Conservation (phyloP, 2,888 invertebrate genomes). For the Calameuta idolon region DNA sequence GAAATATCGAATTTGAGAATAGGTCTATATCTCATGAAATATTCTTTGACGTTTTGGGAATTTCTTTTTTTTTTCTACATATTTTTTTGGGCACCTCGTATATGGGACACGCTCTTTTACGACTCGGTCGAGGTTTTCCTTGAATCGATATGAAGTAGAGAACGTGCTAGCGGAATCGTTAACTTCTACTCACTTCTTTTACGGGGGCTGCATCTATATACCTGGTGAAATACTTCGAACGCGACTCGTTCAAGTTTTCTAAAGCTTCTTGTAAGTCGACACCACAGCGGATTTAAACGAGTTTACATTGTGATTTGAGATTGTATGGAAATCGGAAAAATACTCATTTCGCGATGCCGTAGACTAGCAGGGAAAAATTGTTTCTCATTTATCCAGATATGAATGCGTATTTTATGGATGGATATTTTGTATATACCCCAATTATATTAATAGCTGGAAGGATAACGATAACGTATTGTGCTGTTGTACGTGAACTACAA, state of each 20-base stretch:
- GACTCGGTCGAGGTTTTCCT: slow-evolving; percentile 35
- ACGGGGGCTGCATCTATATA: not conserved
- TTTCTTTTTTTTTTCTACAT: not conserved
- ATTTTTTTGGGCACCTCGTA: not conserved
- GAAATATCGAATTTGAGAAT: not conserved
- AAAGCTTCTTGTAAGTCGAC: not conserved
- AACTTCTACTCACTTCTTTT: not conserved
- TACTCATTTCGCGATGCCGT: not conserved
- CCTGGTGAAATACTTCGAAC: not conserved
- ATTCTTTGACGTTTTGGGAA: slow-evolving; percentile 1
- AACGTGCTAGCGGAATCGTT: slow-evolving; percentile 14
- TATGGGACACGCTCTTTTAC: slow-evolving; percentile 20
- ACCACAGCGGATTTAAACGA: not conserved
- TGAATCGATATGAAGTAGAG: slow-evolving; percentile 31
- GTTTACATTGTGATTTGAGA: not conserved
- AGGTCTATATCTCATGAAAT: not conserved
- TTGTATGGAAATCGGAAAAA: not conserved
- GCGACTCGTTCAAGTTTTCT: not conserved
- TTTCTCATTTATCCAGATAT: not conserved
- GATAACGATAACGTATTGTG: not conserved
- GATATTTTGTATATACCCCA: not conserved
- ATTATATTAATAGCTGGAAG: not conserved
- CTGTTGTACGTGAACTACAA: not conserved
- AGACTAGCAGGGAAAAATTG: not conserved
- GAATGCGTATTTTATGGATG: not conserved